Evolutionary conservation across 2,888 invertebrate species (phyloP), one percentile per base, ranked within the genome.

Genomic region (Charanyca ferruginea): DNA sequence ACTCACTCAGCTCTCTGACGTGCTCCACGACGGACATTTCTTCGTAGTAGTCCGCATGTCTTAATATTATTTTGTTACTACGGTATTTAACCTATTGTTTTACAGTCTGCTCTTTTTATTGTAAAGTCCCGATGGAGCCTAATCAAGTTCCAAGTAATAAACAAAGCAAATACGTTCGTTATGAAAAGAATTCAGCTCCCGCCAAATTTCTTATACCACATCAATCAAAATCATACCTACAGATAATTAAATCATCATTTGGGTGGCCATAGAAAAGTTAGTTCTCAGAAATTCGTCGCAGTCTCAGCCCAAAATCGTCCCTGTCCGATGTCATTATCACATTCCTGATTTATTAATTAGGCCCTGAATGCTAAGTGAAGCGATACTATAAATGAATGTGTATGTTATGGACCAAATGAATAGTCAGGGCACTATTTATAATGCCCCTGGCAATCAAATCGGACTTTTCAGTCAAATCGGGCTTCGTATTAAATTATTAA

Each of bases 221-320:
- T 95, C 95, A 95, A 95, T 95, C 95, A 95, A 95, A 95, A 95
- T 95, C 94, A 95, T 95, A 94, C 38, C 38, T 32, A 38, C 93
- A 89, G 94, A 94, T 95, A 95, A 95, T 95, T 93, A 95, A 95
- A 95, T 94, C 95, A 95, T 95, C 95, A 95, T 94, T 94, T 94
- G 95, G 95, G 95, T 95, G 95, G 95, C 94, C 95, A 93, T 95
- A 94, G 93, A 94, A 91, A 91, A 90, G 87, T 85, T 85, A 83
- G 71, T 94, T 94, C 95, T 81, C 73, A 91, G 95, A 95, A 95
- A 83, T 88, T 79, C 75, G 90, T 89, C 89, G 87, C 87, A 73
- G 79, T 73, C 79, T 84, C 85, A 80, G 71, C 47, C 58, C 52
- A 68, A 72, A 66, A 62, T 62, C 67, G 71, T 65, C 51, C 51